These are phyloP conservation scores for Pseudomyrmex cubaensis DNA, from an alignment of 1,140 invertebrate genomes.

Conservation along the genomic window DNA sequence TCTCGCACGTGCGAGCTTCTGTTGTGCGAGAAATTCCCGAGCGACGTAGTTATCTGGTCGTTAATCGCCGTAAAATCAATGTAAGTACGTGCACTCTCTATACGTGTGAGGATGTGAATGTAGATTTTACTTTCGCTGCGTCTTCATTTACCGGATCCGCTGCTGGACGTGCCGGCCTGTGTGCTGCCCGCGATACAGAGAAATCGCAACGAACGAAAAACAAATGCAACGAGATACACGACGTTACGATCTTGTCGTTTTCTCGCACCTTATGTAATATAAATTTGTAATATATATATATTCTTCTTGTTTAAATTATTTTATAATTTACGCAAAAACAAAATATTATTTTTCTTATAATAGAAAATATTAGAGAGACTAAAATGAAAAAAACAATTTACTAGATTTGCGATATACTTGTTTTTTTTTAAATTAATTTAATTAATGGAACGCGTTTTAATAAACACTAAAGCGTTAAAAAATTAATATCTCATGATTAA, in stretches of 20 bases:
- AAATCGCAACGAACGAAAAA: neutral
- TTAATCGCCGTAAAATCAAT: slow-evolving; percentile 6
- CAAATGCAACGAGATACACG: neutral
- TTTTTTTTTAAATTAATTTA: too few relatives aligned
- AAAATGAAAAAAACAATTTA: too few relatives aligned
- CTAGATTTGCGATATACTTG: too few relatives aligned
- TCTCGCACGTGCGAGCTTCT: neutral
- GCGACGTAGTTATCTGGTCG: neutral
- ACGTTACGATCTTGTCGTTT: neutral
- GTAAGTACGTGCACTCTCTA: slow-evolving; percentile 1
- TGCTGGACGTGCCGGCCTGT: neutral
- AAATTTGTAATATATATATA: too few relatives aligned
- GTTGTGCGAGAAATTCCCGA: neutral
- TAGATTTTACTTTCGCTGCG: slow-evolving; percentile 70
- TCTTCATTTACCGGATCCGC: slow-evolving; percentile 26
- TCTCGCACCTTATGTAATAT: too few relatives aligned
- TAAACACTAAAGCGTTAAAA: too few relatives aligned
- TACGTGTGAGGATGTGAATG: neutral
- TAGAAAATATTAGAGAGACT: too few relatives aligned
- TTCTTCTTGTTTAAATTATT: too few relatives aligned
- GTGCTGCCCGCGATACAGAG: neutral
- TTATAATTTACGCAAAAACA: too few relatives aligned
- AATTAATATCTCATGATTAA: too few relatives aligned
- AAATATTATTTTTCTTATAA: too few relatives aligned
- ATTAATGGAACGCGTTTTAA: too few relatives aligned